Conservation (phyloP, 2,888 invertebrate genomes). For the Drosophila birchii region DNA sequence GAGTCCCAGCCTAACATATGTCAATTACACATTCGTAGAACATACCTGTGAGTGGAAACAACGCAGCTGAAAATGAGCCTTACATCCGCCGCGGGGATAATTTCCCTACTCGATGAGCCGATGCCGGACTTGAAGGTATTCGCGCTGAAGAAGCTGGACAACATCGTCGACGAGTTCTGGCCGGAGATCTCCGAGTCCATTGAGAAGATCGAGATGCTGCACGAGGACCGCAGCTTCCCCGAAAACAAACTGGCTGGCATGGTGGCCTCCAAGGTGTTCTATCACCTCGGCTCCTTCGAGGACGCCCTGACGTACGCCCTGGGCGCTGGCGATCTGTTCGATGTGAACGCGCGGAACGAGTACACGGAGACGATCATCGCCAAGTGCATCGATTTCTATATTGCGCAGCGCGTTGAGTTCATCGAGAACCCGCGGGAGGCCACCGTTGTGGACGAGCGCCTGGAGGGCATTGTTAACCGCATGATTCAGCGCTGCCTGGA, state of each 20-base stretch:
- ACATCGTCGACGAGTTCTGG: conserved; percentile 99
- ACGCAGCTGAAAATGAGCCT: conserved; percentile 85
- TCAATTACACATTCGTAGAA: conserved; percentile 52
- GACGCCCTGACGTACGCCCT: conserved; percentile 98
- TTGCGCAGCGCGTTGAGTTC: conserved; percentile 92
- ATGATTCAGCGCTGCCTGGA: conserved; percentile 99
- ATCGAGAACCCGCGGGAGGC: conserved; percentile 88
- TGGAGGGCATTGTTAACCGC: conserved; percentile 97
- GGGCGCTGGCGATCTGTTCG: conserved; percentile 97
- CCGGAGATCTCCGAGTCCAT: conserved; percentile 99
- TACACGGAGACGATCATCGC: conserved; percentile 99
- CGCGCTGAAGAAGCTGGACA: conserved; percentile 95
- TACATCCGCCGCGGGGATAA: conserved; percentile 92
- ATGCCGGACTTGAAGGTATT: conserved; percentile 97
- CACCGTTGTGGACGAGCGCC: conserved; percentile 90
- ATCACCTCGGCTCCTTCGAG: conserved; percentile 98
- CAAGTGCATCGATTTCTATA: conserved; percentile 98
- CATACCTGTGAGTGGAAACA: conserved; percentile 56
- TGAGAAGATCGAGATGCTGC: conserved; percentile 98
- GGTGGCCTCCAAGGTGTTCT: conserved; percentile 99
- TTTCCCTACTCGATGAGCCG: conserved; percentile 97
- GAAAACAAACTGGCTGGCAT: conserved; percentile 97
- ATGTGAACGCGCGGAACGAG: conserved; percentile 96
- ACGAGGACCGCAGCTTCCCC: conserved; percentile 95
- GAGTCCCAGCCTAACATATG: conserved; percentile 43